phyloP scores from a whole-genome alignment of 1,140 invertebrate genomes.

The Triops longicaudatus region DNA sequence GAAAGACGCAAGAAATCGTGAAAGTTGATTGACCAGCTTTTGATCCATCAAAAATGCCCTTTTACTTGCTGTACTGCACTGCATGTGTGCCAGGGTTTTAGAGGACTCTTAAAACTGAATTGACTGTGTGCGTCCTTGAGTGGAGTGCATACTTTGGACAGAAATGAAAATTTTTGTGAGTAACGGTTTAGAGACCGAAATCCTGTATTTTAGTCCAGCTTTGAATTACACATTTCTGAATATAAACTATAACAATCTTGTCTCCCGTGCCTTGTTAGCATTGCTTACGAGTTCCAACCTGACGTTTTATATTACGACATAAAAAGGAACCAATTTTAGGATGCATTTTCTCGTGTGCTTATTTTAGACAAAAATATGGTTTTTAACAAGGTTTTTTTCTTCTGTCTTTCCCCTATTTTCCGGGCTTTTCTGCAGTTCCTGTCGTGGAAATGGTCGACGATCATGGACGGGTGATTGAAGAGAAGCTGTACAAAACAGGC shows the following conservation, averaged over 20 bases:
- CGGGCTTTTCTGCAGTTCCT: slow-evolving; percentile 54
- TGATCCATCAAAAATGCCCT: not conserved
- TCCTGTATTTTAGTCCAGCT: not conserved
- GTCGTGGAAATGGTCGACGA: slow-evolving; percentile 75
- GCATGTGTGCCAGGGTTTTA: not conserved
- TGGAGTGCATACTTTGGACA: not conserved
- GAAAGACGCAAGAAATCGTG: not conserved
- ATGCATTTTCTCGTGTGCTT: not conserved
- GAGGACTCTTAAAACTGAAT: not conserved
- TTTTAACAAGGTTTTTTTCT: slow-evolving; percentile 23
- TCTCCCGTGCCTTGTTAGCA: not conserved
- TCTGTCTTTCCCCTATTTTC: slow-evolving; percentile 29
- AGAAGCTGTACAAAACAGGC: slow-evolving; percentile 78
- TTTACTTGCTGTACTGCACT: not conserved
- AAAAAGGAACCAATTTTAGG: not conserved
- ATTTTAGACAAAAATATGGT: not conserved
- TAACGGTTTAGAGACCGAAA: not conserved
- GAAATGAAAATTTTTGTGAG: not conserved
- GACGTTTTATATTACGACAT: not conserved
- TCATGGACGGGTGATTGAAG: slow-evolving; percentile 60
- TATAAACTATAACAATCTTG: not conserved
- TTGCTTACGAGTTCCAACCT: not conserved
- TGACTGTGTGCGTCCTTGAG: not conserved
- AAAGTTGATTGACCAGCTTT: not conserved
- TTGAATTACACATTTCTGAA: not conserved